A percentile compares a stretch with the other conserved stretches of the same genome.
Evolutionary conservation across 2,797 vertebrate genomes (phyloP).

Genomic region (Oceanodroma leucorhoa): DNA sequence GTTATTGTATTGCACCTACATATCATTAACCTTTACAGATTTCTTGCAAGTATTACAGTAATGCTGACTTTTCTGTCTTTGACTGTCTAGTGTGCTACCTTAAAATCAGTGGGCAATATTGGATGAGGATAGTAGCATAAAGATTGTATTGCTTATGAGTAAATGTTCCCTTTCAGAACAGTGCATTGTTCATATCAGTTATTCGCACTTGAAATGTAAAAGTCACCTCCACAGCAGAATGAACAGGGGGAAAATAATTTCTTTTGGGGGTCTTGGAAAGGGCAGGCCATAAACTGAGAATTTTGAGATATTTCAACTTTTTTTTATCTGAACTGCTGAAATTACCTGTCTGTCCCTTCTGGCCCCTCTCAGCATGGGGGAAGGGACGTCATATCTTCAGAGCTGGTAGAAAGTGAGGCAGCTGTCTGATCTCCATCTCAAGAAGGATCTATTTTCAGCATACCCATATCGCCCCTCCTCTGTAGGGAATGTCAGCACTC

Average conservation of each 20-base stretch:
- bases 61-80: background rate
- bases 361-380: background rate
- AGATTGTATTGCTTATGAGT: background rate
- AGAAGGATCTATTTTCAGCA: constrained; percentile 18
- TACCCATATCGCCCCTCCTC: background rate
- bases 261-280: background rate
- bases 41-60: background rate
- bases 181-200: background rate
- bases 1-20: background rate
- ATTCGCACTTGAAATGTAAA: background rate
- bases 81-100: background rate
- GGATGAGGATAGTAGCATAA: background rate
- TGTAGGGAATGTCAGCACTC: background rate
- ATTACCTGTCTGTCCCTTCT: background rate
- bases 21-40: background rate
- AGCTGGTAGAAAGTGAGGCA: background rate
- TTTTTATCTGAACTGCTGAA: background rate
- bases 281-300: background rate
- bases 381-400: background rate
- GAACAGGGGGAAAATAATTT: background rate
- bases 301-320: background rate
- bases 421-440: background rate
- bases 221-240: background rate
- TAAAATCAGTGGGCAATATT: background rate
- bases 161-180: background rate